Conservation (phyloP, 2,797 vertebrate species). For the Carcharodon carcharias region DNA sequence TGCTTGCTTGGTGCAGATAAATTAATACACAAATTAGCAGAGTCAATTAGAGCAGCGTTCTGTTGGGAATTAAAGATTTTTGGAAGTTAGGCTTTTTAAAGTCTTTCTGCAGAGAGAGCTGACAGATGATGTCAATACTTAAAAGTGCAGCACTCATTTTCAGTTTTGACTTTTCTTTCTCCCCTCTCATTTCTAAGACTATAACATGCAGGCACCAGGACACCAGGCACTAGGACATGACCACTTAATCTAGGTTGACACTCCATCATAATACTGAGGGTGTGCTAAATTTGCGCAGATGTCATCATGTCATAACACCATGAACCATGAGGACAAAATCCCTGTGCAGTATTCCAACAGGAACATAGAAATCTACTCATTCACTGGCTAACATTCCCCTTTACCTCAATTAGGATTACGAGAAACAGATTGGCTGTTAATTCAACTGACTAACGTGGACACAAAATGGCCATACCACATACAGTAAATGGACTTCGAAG, state of each 20-base stretch:
- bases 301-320: background rate
- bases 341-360: background rate
- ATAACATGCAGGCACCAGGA: background rate
- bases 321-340: background rate
- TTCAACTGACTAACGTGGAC: background rate
- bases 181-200: background rate
- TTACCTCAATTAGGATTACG: background rate
- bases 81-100: background rate
- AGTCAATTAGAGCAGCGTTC: no score
- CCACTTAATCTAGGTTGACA: background rate
- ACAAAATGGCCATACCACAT: background rate
- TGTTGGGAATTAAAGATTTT: background rate
- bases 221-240: background rate
- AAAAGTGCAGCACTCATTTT: background rate
- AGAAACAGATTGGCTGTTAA: background rate
- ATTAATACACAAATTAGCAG: background rate
- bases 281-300: background rate
- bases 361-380: background rate
- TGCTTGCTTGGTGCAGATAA: no score
- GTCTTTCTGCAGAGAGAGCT: background rate
- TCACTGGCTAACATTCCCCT: background rate
- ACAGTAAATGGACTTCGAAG: background rate
- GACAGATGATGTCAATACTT: background rate
- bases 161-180: background rate
- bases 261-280: background rate